Base-by-base conservation (phyloP, 2,113 vertebrate species). In the Pholis gunnellus region DNA sequence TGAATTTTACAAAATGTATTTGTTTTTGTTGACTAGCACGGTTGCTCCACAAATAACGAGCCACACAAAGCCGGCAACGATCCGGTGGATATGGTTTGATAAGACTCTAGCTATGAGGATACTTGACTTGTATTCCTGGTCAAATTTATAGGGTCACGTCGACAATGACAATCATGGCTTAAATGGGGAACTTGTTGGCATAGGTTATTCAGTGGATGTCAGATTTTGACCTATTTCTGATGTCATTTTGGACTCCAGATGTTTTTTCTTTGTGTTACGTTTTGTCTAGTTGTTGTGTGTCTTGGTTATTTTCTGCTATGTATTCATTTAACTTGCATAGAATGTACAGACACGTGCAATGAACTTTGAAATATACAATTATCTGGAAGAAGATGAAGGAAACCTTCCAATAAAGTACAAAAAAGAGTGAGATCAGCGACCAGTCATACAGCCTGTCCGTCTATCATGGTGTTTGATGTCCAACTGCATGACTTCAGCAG, bases 401-500 rank as follows among this genome's bases (percentile, higher is more conserved):
- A 65, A n/a, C 36, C 25, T 65, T n/a, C 22, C 22, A 11, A 61
- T 61, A 20, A 20, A 64, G 9, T 38, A 38, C 5, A 20, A 9
- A 18, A 25, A n/a, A 50, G 52, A 25, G 52, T 25, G 29, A 0
- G 25, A 9, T 75, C 48, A 61, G 10, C 29, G 17, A 8, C 48
- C 15, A 17, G 36, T 75, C 71, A 56, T 4, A 11, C 1, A 13
- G 9, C 52, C 20, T 25, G 31, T 31, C 36, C 13, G 60, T 25
- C 34, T 25, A 2, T 50, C 17, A 48, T 0, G 42, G 3, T 44
- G 22, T 68, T 72, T 13, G 59, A 29, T 40, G 31, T 81, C 44
- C 82, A 85, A 40, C 61, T 57, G 20, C 3, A 13, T 65, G 56
- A 46, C 68, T 27, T 67, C 8, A 29, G 1, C 60, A 27, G 68